A percentile compares a stretch with the other conserved stretches of the same genome.
phyloP scores from a whole-genome alignment of 1,140 invertebrate species.

The Drosophila triauraria region DNA sequence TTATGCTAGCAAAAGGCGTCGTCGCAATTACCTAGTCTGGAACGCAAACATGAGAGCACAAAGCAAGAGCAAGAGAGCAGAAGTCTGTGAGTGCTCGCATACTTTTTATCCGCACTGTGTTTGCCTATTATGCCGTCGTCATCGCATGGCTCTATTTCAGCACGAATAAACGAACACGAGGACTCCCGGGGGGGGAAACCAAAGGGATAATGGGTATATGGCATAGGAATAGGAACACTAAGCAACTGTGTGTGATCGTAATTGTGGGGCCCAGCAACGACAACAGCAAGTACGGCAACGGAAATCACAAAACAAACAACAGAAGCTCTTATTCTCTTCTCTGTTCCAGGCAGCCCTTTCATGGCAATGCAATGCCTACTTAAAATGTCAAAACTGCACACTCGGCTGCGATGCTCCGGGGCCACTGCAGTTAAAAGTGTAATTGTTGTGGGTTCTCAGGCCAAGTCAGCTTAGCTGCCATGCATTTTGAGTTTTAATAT shows the following conservation, averaged over 20 bases:
- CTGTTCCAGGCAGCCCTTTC: slow-evolving; percentile 40
- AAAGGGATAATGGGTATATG: slow-evolving; percentile 6
- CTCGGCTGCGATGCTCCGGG: slow-evolving; percentile 30
- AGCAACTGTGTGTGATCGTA: slow-evolving; percentile 59
- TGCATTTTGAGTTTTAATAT: slow-evolving; percentile 33
- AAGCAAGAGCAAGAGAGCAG: slow-evolving; percentile 17
- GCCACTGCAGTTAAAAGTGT: slow-evolving; percentile 32
- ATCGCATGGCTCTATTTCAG: slow-evolving; percentile 71
- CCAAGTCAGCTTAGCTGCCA: slow-evolving; percentile 4
- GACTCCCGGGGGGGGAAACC: background rate
- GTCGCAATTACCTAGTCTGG: slow-evolving; percentile 69
- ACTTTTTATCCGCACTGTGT: slow-evolving; percentile 61
- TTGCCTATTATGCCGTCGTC: slow-evolving; percentile 68
- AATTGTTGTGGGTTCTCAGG: slow-evolving; percentile 26
- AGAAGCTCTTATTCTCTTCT: slow-evolving; percentile 17
- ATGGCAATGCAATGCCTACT: slow-evolving; percentile 49
- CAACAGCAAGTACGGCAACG: slow-evolving; percentile 28
- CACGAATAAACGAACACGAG: slow-evolving; percentile 38
- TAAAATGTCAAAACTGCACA: slow-evolving; percentile 71
- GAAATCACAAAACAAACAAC: slow-evolving; percentile 56
- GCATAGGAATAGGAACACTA: slow-evolving; percentile 34
- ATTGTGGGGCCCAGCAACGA: slow-evolving; percentile 60
- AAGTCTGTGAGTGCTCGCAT: slow-evolving; percentile 43
- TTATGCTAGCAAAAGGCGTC: slow-evolving; percentile 75
- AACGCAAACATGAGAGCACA: slow-evolving; percentile 29